A percentile compares a stretch with the other conserved stretches of the same genome.
phyloP scores from a whole-genome alignment of 1,140 invertebrate genomes.

The Periplaneta americana region DNA sequence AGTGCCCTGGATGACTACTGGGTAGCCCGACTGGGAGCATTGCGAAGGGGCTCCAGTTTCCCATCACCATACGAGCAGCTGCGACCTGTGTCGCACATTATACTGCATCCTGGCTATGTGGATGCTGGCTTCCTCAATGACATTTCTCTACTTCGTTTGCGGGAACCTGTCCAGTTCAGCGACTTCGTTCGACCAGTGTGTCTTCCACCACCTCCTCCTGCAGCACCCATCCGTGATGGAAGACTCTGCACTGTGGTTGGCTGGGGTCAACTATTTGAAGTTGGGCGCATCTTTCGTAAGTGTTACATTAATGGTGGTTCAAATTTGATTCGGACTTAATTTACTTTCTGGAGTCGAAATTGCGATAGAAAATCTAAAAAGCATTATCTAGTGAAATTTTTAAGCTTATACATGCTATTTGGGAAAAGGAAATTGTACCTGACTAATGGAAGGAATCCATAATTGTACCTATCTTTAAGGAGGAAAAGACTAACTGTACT shows the following conservation, averaged over 20 bases:
- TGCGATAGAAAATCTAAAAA: no score
- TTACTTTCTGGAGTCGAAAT: no score
- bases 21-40: constrained; percentile 69
- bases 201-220: constrained; percentile 48
- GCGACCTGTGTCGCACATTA: constrained; percentile 51
- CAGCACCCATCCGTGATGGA: constrained; percentile 49
- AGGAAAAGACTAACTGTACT: no score
- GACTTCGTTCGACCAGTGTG: constrained; percentile 73
- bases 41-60: constrained; percentile 62
- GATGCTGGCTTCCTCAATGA: constrained; percentile 76
- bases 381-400: no score
- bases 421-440: no score
- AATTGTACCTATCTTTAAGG: no score
- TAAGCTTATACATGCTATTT: no score
- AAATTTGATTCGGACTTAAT: no score
- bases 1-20: constrained; percentile 71
- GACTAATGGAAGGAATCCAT: no score
- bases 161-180: constrained; percentile 57
- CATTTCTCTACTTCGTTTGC: constrained; percentile 63
- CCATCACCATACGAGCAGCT: constrained; percentile 70
- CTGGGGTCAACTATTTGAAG: constrained; percentile 78
- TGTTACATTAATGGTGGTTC: constrained; percentile 24
- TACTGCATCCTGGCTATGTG: constrained; percentile 69
- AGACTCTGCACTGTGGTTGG: constrained; percentile 70
- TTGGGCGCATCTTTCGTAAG: constrained; percentile 76